Evolutionary conservation across 2,888 invertebrate genomes (phyloP).

Genomic region (Spicauda simplicius): DNA sequence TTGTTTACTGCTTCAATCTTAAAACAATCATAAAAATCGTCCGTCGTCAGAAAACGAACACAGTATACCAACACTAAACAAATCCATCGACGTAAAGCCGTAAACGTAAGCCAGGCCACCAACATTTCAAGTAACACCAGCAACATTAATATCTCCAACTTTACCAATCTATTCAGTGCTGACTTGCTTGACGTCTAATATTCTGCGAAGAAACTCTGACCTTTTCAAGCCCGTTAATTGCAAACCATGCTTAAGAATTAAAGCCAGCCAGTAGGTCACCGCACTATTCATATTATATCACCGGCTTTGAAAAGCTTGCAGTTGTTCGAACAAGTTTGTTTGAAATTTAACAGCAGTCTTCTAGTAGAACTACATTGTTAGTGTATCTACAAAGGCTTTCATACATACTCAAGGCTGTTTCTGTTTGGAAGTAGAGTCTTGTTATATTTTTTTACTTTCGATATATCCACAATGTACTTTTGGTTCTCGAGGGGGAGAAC

Average conservation of each 20-base stretch:
- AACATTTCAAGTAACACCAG: constrained; percentile 19
- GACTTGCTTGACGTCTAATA: constrained; percentile 32
- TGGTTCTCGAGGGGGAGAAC: no score
- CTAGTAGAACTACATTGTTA: constrained; percentile 28
- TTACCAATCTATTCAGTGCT: constrained; percentile 27
- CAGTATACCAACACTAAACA: neutral
- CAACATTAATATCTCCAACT: constrained; percentile 35
- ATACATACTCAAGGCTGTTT: neutral
- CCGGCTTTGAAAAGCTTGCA: constrained; percentile 33
- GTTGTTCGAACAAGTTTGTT: constrained; percentile 37
- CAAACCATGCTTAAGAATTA: constrained; percentile 37
- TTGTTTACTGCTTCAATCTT: no score
- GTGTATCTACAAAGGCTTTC: constrained; percentile 33
- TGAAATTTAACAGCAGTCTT: constrained; percentile 35
- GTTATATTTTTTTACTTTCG: neutral
- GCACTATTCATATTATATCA: constrained; percentile 38
- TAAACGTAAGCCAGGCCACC: neutral
- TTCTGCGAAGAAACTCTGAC: constrained; percentile 34
- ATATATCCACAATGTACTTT: no score
- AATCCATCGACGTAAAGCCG: no score
- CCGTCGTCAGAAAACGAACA: neutral
- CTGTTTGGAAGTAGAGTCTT: neutral
- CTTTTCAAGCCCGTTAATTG: constrained; percentile 36
- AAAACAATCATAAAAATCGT: no score
- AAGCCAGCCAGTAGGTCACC: constrained; percentile 34